A percentile compares a stretch with the other conserved stretches of the same genome.
These are phyloP conservation scores for Cydia strobilella DNA, from an alignment of 1,140 invertebrate genomes.

Conservation along the genomic window DNA sequence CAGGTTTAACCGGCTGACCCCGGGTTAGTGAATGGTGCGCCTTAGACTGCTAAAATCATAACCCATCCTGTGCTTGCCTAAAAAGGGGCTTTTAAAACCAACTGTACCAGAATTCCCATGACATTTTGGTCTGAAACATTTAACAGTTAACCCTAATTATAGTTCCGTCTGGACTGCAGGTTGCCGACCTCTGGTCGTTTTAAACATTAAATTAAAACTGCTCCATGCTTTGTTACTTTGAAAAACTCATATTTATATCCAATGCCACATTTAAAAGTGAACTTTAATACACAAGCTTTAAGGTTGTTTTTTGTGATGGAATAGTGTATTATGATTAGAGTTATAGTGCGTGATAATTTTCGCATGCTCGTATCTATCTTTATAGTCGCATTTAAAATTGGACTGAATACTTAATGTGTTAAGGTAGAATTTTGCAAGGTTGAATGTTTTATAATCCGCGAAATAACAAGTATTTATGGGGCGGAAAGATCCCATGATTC, in stretches of 20 bases:
- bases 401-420: not conserved
- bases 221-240: not conserved
- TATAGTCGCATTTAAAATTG: not conserved
- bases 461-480: not conserved
- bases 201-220: slow-evolving; percentile 9
- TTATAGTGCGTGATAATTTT: not conserved
- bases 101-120: not conserved
- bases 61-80: not conserved
- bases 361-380: not conserved
- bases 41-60: no score
- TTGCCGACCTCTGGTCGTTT: not conserved
- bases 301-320: not conserved
- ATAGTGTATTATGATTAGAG: not conserved
- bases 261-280: not conserved
- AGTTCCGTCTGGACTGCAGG: not conserved
- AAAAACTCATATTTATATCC: not conserved
- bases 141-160: slow-evolving; percentile 11
- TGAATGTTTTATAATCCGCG: no score
- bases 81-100: not conserved
- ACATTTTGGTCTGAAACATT: not conserved
- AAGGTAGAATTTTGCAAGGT: not conserved
- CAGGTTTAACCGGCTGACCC: no score
- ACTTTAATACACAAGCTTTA: not conserved
- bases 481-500: not conserved
- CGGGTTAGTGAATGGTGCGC: no score